phyloP scores from a whole-genome alignment of 2,113 vertebrate genomes.

The Eptesicus fuscus region DNA sequence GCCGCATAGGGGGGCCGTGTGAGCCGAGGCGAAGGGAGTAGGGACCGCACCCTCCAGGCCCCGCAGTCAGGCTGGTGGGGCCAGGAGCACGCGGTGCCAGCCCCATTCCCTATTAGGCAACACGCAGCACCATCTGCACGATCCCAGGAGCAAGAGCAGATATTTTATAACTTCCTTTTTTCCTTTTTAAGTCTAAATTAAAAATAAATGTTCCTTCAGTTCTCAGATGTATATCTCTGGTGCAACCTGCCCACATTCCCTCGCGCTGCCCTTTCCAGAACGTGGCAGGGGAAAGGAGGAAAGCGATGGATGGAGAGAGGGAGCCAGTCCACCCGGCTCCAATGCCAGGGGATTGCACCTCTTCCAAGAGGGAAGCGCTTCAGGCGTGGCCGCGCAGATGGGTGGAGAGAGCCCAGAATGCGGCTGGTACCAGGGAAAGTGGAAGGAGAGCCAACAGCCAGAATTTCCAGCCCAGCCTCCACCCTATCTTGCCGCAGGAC shows the following conservation, averaged over 20 bases:
- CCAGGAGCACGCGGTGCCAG: conserved; percentile 34
- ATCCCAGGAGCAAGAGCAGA: conserved; percentile 74
- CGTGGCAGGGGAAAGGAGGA: conserved; percentile 67
- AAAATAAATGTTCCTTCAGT: conserved; percentile 79
- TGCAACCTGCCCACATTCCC: conserved; percentile 77
- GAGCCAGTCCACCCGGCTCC: conserved; percentile 72
- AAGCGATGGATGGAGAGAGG: conserved; percentile 65
- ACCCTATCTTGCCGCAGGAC: conserved; percentile 60
- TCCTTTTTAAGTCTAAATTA: conserved; percentile 77
- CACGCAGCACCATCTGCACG: conserved; percentile 71
- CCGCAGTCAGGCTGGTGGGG: background rate
- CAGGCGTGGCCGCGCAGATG: conserved; percentile 64
- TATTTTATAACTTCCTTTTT: conserved; percentile 78
- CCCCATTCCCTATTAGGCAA: conserved; percentile 72
- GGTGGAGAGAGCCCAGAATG: conserved; percentile 69
- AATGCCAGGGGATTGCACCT: conserved; percentile 68
- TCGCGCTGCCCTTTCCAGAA: conserved; percentile 75
- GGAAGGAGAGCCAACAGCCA: conserved; percentile 63
- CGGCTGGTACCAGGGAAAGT: conserved; percentile 47
- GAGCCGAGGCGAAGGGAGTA: background rate
- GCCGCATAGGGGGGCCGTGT: background rate
- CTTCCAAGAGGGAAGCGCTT: conserved; percentile 65
- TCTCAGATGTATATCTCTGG: conserved; percentile 76
- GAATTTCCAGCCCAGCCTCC: conserved; percentile 66
- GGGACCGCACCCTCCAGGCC: background rate